These are phyloP conservation scores for Gallinago solitaria DNA, from an alignment of 2,797 vertebrate genomes.

Conservation along the genomic window DNA sequence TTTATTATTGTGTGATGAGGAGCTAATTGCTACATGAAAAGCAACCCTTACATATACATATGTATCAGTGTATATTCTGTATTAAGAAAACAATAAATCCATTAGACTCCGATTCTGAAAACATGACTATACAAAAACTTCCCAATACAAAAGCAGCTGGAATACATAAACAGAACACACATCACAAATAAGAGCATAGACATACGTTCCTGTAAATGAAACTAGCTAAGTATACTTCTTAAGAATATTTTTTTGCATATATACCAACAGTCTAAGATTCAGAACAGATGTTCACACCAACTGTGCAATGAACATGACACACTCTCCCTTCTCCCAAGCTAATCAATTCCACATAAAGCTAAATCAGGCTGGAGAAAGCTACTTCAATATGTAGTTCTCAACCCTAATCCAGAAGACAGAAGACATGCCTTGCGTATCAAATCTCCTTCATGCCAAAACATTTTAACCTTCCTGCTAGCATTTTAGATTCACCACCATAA, in stretches of 20 bases:
- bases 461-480: not conserved
- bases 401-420: not conserved
- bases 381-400: not conserved
- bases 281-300: not conserved
- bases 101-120: not conserved
- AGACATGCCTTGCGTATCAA: not conserved
- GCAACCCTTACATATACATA: not conserved
- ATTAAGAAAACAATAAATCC: not conserved
- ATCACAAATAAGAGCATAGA: not conserved
- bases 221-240: not conserved
- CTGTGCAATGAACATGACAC: not conserved
- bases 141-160: not conserved
- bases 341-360: not conserved
- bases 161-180: not conserved
- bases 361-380: not conserved
- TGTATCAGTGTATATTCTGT: not conserved
- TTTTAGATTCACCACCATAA: not conserved
- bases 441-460: not conserved
- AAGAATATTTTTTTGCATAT: not conserved
- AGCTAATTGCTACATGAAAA: not conserved
- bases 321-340: not conserved
- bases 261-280: not conserved
- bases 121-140: not conserved
- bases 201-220: not conserved
- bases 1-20: not conserved